Evolutionary conservation across 2,888 invertebrate species (phyloP).

Genomic region (Nebria salina): DNA sequence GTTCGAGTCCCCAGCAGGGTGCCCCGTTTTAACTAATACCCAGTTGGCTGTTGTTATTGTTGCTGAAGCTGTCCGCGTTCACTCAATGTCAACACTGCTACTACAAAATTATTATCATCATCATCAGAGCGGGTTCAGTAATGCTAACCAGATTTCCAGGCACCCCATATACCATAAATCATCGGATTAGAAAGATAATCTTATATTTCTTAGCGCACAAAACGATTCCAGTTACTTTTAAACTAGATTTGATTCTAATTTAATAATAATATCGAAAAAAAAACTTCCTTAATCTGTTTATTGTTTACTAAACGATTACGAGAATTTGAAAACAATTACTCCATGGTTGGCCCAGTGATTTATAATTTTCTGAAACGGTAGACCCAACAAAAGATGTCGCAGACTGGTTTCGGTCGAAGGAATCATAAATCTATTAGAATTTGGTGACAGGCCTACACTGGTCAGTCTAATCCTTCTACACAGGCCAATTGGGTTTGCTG

Average conservation of each 20-base stretch:
- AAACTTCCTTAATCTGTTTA: neutral
- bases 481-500: neutral
- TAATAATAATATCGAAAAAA: no score
- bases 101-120: neutral
- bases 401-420: neutral
- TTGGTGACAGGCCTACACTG: neutral
- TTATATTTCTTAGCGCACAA: no score
- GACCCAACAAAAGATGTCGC: neutral
- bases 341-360: neutral
- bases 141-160: neutral
- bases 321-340: neutral
- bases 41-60: neutral
- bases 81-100: neutral
- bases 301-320: neutral
- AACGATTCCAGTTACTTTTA: no score
- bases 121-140: neutral
- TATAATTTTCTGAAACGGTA: neutral
- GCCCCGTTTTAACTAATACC: constrained; percentile 1
- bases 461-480: neutral
- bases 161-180: neutral
- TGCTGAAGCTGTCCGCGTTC: neutral
- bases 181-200: neutral
- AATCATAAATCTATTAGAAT: neutral
- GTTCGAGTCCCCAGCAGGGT: neutral
- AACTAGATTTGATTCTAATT: no score